These are phyloP conservation scores for Gadus chalcogrammus DNA, from an alignment of 2,113 vertebrate genomes.

Conservation along the genomic window DNA sequence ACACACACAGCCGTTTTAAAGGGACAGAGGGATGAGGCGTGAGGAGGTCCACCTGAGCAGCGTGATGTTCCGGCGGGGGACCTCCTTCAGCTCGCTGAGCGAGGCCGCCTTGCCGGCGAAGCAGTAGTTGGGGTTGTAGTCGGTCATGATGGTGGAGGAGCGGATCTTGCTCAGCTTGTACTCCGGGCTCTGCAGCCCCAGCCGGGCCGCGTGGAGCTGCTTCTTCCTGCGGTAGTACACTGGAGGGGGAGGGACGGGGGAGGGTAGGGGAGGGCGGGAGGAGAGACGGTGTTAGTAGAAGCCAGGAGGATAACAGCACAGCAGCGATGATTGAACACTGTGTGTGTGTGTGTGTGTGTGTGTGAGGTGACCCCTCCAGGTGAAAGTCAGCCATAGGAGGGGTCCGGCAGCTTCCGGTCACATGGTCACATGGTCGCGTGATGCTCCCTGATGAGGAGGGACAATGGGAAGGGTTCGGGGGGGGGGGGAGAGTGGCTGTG, in stretches of 20 bases:
- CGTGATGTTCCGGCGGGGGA: slow-evolving; percentile 86
- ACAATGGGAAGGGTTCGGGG: no score
- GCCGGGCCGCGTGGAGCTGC: slow-evolving; percentile 74
- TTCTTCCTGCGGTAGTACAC: slow-evolving; percentile 87
- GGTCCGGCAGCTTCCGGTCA: slow-evolving; percentile 24
- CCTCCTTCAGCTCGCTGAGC: slow-evolving; percentile 83
- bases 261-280: slow-evolving; percentile 11
- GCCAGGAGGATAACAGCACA: no score
- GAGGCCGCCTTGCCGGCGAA: slow-evolving; percentile 81
- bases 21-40: no score
- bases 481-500: no score
- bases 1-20: background rate
- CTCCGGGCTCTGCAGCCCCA: slow-evolving; percentile 80
- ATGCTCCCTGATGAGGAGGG: background rate
- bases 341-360: no score
- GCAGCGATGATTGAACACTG: background rate
- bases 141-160: slow-evolving; percentile 87
- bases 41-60: slow-evolving; percentile 76
- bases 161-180: slow-evolving; percentile 89
- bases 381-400: slow-evolving; percentile 33
- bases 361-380: background rate
- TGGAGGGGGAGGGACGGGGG: slow-evolving; percentile 40
- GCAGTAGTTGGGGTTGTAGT: slow-evolving; percentile 94
- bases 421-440: no score
- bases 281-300: background rate